Conservation (phyloP, 2,797 vertebrate species). For the Argya squamiceps region DNA sequence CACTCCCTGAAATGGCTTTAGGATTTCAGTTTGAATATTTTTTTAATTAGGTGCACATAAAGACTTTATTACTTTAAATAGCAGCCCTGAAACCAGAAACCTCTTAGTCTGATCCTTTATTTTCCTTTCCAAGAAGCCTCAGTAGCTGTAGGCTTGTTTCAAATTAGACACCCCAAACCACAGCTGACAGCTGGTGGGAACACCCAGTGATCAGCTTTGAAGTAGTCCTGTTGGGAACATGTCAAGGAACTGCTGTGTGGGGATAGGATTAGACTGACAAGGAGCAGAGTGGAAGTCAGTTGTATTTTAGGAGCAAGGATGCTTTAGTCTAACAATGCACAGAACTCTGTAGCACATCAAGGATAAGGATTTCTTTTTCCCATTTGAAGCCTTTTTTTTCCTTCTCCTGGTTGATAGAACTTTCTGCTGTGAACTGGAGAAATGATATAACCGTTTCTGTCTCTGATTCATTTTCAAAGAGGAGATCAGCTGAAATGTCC, state of each 20-base stretch:
- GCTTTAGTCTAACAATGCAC: not conserved
- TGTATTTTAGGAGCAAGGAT: not conserved
- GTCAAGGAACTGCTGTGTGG: not conserved
- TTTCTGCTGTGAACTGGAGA: not conserved
- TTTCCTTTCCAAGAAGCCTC: not conserved
- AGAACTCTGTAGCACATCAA: not conserved
- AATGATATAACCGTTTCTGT: not conserved
- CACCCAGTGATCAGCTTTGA: not conserved
- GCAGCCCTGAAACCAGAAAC: not conserved
- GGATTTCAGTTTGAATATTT: conserved; percentile 21
- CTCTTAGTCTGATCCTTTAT: not conserved
- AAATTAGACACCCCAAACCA: not conserved
- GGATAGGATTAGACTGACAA: not conserved
- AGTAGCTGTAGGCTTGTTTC: not conserved
- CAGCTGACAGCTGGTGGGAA: not conserved
- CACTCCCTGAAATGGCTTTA: conserved; percentile 26
- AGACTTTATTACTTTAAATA: conserved; percentile 20
- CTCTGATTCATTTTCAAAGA: not conserved
- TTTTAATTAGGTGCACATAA: conserved; percentile 35
- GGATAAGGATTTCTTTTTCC: not conserved
- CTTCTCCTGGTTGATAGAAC: not conserved
- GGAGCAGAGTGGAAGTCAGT: not conserved
- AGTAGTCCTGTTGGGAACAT: not conserved
- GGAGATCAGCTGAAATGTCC: not conserved
- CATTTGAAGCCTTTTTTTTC: not conserved